A percentile compares a stretch with the other conserved stretches of the same genome.
These are phyloP conservation scores for Temnothorax longispinosus DNA, from an alignment of 1,140 invertebrate species.

Conservation along the genomic window DNA sequence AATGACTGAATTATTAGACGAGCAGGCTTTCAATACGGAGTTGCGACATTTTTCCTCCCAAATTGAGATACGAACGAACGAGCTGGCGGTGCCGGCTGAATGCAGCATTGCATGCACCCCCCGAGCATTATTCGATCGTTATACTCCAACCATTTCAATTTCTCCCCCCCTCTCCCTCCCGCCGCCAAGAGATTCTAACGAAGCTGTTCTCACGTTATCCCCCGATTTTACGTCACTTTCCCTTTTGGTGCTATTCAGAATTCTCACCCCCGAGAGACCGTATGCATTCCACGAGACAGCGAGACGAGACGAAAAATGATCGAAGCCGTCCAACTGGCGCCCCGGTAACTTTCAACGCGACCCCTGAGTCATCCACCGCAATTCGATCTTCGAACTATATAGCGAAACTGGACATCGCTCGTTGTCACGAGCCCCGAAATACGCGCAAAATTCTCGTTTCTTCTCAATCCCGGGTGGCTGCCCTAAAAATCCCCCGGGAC, in stretches of 20 bases:
- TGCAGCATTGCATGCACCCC: conserved; percentile 25
- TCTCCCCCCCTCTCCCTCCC: background rate
- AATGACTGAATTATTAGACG: background rate
- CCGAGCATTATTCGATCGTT: conserved; percentile 38
- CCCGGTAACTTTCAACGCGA: background rate
- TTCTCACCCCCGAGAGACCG: background rate
- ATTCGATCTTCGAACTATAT: conserved; percentile 24
- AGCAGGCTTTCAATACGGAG: background rate
- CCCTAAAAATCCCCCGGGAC: background rate
- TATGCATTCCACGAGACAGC: background rate
- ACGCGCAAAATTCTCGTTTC: background rate
- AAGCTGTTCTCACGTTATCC: background rate
- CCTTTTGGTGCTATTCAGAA: background rate
- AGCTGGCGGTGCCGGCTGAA: conserved; percentile 20
- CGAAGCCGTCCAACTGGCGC: background rate
- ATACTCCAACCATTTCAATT: background rate
- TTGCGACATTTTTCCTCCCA: background rate
- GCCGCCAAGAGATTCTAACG: background rate
- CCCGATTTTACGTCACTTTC: background rate
- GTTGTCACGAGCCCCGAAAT: background rate
- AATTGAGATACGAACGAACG: background rate
- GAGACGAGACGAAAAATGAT: background rate
- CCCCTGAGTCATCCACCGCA: conserved; percentile 36
- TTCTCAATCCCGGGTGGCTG: background rate
- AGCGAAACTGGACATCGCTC: background rate